Percentiles rank a stretch among this genome's conserved stretches.
These are phyloP conservation scores for Notothenia coriiceps DNA, from an alignment of 2,113 vertebrate species.

Conservation along the genomic window DNA sequence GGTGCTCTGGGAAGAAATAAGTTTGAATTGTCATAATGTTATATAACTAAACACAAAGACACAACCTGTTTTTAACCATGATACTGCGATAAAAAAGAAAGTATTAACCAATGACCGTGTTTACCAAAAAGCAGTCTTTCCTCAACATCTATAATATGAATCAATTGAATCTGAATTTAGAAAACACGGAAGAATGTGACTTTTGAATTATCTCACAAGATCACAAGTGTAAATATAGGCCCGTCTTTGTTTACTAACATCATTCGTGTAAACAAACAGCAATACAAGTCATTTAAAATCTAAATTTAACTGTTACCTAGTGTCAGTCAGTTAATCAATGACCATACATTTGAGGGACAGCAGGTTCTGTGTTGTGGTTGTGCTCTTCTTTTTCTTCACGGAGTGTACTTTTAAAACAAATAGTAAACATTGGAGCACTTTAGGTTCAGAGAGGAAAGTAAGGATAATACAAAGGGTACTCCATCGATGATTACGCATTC, in stretches of 20 bases:
- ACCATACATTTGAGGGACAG: background rate
- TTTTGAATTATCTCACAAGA: no score
- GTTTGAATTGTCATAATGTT: background rate
- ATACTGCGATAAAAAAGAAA: background rate
- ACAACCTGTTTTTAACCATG: background rate
- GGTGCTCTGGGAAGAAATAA: constrained; percentile 78
- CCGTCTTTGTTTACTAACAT: background rate
- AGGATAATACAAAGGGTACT: no score
- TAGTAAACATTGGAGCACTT: no score
- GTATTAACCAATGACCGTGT: background rate
- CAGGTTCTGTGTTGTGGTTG: no score
- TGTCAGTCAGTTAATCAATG: background rate
- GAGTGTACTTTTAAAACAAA: no score
- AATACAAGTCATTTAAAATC: background rate
- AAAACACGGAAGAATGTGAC: no score
- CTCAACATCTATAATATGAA: no score
- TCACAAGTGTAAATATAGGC: background rate
- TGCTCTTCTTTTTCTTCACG: no score
- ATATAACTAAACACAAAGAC: background rate
- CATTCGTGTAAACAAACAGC: background rate
- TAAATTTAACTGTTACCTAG: background rate
- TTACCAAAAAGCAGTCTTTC: background rate
- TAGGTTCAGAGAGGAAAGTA: no score
- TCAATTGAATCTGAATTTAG: no score
- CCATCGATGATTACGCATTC: no score